Percentiles rank a stretch among this genome's conserved stretches.
Conservation (phyloP, 2,113 vertebrate genomes). For the Psilopsiagon aymara region DNA sequence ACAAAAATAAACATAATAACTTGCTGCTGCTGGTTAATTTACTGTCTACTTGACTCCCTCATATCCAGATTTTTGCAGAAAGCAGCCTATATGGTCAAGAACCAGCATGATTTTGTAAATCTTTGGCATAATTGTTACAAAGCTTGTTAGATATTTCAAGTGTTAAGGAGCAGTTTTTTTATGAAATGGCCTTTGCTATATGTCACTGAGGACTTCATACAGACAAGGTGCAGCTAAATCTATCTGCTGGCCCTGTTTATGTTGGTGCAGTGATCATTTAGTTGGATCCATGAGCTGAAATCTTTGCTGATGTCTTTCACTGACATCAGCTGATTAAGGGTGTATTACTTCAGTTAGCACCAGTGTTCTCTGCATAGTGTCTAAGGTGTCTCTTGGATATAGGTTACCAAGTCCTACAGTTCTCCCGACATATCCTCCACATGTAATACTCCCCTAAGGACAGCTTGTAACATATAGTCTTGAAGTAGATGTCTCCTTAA, state of each 20-base stretch:
- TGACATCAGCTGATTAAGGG: rapidly evolving
- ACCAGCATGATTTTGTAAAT: background rate
- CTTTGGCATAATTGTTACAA: background rate
- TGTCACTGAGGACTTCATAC: background rate
- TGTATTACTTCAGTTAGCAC: background rate
- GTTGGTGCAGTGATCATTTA: background rate
- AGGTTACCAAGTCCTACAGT: background rate
- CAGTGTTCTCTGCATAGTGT: background rate
- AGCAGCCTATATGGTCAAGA: background rate
- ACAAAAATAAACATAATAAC: background rate
- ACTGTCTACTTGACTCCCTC: background rate
- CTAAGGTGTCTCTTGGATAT: background rate
- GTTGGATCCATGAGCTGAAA: background rate
- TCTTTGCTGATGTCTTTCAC: background rate
- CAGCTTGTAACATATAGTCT: background rate
- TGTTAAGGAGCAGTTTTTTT: background rate
- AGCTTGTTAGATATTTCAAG: background rate
- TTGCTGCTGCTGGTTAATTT: background rate
- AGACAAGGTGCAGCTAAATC: background rate
- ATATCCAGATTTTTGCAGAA: background rate
- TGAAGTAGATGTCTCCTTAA: background rate
- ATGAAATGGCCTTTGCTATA: background rate
- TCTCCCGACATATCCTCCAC: background rate
- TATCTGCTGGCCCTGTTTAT: background rate
- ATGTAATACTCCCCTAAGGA: background rate